A percentile compares a stretch with the other conserved stretches of the same genome.
These are phyloP conservation scores for Ceratosolen solmsi DNA, from an alignment of 1,140 invertebrate species.

Conservation along the genomic window DNA sequence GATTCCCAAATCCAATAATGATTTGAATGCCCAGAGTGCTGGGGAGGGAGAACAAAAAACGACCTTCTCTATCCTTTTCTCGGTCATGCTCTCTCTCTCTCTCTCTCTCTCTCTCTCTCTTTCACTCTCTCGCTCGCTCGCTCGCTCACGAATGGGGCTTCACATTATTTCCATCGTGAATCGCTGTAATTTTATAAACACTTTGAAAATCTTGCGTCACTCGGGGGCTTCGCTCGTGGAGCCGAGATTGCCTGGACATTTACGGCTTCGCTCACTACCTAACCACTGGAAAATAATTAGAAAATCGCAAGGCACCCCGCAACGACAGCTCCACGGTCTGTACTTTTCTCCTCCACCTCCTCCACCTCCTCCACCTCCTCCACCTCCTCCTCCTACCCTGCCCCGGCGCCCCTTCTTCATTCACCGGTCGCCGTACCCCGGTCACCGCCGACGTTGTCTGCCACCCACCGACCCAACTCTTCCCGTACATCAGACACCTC, in stretches of 20 bases:
- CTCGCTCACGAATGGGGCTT: slow-evolving; percentile 45
- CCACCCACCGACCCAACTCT: no score
- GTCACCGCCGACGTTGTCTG: no score
- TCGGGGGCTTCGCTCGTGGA: slow-evolving; percentile 61
- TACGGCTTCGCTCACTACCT: slow-evolving; percentile 30
- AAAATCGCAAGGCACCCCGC: slow-evolving; percentile 41
- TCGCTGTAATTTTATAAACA: slow-evolving; percentile 74
- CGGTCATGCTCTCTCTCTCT: no score
- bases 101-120: no score
- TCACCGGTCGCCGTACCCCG: no score
- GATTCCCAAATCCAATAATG: slow-evolving; percentile 70
- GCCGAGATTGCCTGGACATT: slow-evolving; percentile 68
- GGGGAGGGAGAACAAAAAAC: neutral
- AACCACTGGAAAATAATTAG: slow-evolving; percentile 52
- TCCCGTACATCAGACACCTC: no score
- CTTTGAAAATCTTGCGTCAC: slow-evolving; percentile 72
- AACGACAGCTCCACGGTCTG: neutral
- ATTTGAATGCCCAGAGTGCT: slow-evolving; percentile 58
- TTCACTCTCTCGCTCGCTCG: no score
- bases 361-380: neutral
- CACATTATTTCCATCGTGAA: slow-evolving; percentile 66
- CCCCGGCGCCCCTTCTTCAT: neutral
- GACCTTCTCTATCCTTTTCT: neutral
- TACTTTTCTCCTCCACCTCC: neutral
- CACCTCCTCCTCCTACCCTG: neutral